These are phyloP conservation scores for Chrysopilus asiliformis DNA, from an alignment of 2,888 invertebrate genomes.

Conservation along the genomic window DNA sequence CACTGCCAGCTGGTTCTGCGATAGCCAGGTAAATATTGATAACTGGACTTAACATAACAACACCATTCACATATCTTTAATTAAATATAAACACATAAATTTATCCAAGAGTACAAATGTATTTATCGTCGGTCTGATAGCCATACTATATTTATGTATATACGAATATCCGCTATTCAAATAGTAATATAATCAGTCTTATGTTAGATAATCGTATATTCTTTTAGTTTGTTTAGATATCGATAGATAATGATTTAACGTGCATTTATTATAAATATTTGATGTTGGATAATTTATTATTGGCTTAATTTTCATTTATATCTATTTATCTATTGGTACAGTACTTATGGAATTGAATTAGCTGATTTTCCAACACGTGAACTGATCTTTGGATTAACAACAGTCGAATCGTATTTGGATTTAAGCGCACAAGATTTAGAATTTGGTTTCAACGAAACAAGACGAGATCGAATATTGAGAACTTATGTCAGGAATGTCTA, in stretches of 20 bases:
- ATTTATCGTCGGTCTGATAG: no score
- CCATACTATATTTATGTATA: no score
- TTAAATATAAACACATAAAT: constrained; percentile 1
- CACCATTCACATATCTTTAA: no score
- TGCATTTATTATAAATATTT: no score
- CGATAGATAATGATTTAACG: no score
- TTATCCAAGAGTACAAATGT: no score
- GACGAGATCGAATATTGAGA: constrained; percentile 72
- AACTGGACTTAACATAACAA: no score
- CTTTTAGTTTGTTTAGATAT: no score
- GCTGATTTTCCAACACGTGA: constrained; percentile 72
- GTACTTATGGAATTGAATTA: constrained; percentile 60
- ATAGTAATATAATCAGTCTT: no score
- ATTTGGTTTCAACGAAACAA: constrained; percentile 82
- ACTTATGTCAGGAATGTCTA: constrained; percentile 90
- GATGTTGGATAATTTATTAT: no score
- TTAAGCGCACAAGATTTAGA: constrained; percentile 73
- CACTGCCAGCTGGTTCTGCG: constrained; percentile 33
- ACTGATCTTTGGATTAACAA: constrained; percentile 72
- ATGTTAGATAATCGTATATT: no score
- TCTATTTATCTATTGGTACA: constrained; percentile 14
- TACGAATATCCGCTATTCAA: no score
- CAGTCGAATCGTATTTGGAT: constrained; percentile 69
- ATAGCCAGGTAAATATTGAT: constrained; percentile 39
- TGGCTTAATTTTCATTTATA: constrained; percentile 1